Percentiles rank a stretch among this genome's conserved stretches.
These are phyloP conservation scores for Hirudo medicinalis DNA, from an alignment of 1,140 invertebrate species.

Conservation along the genomic window DNA sequence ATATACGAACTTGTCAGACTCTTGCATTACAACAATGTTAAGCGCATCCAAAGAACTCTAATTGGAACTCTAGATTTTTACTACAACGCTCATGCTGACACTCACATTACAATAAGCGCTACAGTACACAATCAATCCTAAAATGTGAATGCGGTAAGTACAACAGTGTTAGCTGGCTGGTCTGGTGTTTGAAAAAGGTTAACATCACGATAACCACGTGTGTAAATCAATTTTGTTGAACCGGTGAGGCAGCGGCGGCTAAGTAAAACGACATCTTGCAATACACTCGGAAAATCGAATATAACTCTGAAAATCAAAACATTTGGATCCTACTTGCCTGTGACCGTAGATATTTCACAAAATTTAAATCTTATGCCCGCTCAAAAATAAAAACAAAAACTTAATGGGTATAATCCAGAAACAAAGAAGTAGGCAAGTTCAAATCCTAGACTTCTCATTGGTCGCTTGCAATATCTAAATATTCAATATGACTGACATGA, in stretches of 20 bases:
- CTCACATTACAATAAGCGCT: no score
- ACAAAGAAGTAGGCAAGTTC: slow-evolving; percentile 14
- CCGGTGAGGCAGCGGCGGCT: not conserved
- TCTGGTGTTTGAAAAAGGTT: no score
- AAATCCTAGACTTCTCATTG: slow-evolving; percentile 6
- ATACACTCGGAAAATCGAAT: not conserved
- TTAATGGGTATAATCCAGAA: slow-evolving; percentile 4
- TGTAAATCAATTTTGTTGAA: not conserved
- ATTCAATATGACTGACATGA: no score
- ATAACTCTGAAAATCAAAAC: not conserved
- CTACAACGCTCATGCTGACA: no score
- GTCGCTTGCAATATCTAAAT: not conserved
- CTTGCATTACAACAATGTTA: no score
- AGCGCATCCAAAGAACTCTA: no score
- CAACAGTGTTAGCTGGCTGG: no score
- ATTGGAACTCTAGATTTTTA: no score
- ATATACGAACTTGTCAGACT: no score
- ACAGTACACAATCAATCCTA: no score
- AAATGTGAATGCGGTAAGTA: no score
- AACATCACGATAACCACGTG: no score
- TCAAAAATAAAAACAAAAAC: slow-evolving; percentile 4
- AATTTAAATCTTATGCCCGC: not conserved
- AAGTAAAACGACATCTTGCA: slow-evolving; percentile 1
- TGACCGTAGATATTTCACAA: not conserved
- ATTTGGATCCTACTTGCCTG: not conserved